Base-by-base conservation (phyloP, 2,888 invertebrate genomes). In the Buathra laborator region DNA sequence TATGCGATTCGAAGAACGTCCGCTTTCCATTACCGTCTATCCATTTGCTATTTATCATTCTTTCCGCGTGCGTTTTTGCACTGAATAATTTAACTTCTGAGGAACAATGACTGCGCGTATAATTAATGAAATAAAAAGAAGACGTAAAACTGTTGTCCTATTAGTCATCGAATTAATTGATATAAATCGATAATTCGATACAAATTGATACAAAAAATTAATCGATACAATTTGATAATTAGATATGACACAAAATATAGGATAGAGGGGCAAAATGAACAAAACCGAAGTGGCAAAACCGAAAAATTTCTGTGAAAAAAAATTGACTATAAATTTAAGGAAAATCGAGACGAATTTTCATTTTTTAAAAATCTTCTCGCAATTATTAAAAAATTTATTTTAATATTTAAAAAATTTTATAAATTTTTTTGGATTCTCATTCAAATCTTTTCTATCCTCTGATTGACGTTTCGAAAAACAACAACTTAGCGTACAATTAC, bases 51-150 rank as follows among this genome's bases (percentile, higher is more conserved):
- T 62, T 29, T 62, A 62, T 32, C n/a, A 62, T 62, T 62, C 32
- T 2, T 62, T 29, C 3, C 24, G 37, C 37, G n/a, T 37, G 29
- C 7, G 37, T 6, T n/a, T 6, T 62, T 7, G 32, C 29, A 29
- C 62, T 6, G 62, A 62, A 71, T 72, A 53, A 79, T 79, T 64
- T 7, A 16, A 53, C 44, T 72, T 72, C 16, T 24, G 44, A 51
- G 44, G 43, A 66, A 70, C 71, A 53, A 53, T 80, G 72, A 80
- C 72, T 16, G 16, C 29, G n/a, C 53, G 24, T 67, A 24, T 29
- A 37, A 62, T 7, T 53, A 53, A 10, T 6, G 53, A 53, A 19
- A 53, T 16, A 19, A 19, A 3, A 53, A 10, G 53, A 19, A n/a
- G 19, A 53, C 19, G 53, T 16, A 53, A 19, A 53, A 19, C 53